These are phyloP conservation scores for Leptinotarsa defecta DNA, from an alignment of 1,140 invertebrate genomes.

Conservation along the genomic window DNA sequence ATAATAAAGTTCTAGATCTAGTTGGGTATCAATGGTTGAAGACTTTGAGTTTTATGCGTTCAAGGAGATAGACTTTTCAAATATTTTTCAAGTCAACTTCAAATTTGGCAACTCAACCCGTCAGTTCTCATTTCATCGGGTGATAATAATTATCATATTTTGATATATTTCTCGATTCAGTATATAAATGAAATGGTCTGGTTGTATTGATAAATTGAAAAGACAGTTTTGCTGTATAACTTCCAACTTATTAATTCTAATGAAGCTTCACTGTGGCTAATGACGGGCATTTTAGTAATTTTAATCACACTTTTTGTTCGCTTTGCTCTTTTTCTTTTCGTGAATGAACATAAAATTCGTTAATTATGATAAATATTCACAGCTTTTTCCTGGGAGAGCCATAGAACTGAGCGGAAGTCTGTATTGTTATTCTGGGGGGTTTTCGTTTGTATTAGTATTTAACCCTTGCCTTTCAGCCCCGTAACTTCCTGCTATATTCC, in stretches of 20 bases:
- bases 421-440: conserved; percentile 54
- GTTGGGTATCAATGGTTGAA: too few species aligned
- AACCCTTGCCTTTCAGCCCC: conserved; percentile 56
- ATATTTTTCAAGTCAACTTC: too few species aligned
- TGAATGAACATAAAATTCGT: conserved; percentile 55
- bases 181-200: too few species aligned
- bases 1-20: too few species aligned
- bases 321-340: conserved; percentile 51
- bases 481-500: conserved; percentile 54
- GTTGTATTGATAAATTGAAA: not conserved
- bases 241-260: conserved; percentile 31
- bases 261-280: conserved; percentile 42
- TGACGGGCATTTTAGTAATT: conserved; percentile 50
- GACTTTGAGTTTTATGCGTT: too few species aligned
- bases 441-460: conserved; percentile 55
- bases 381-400: conserved; percentile 57
- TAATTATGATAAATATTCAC: conserved; percentile 60
- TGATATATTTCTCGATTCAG: too few species aligned
- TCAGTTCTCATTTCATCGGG: too few species aligned
- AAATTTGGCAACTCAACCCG: too few species aligned
- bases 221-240: not conserved
- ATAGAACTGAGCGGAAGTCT: conserved; percentile 53
- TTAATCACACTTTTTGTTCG: conserved; percentile 56
- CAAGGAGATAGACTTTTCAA: too few species aligned
- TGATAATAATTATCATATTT: too few species aligned